A percentile compares a stretch with the other conserved stretches of the same genome.
These are phyloP conservation scores for Malacosoma neustria DNA, from an alignment of 2,888 invertebrate species.

Conservation along the genomic window DNA sequence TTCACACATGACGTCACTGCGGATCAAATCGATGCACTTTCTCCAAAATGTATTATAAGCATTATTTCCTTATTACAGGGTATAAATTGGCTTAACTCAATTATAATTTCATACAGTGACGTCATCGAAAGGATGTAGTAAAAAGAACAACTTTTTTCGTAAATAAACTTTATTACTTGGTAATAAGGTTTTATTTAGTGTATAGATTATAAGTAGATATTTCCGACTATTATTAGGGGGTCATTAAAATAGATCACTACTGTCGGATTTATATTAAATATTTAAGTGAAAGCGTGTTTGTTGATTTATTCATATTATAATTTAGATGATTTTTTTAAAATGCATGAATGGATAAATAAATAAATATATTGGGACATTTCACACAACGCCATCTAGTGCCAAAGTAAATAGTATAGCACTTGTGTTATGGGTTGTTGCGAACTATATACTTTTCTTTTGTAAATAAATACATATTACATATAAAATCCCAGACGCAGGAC, in stretches of 20 bases:
- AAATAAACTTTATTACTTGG: not conserved
- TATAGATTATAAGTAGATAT: not conserved
- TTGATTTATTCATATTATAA: too few species aligned
- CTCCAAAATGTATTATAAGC: not conserved
- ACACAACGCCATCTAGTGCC: too few species aligned
- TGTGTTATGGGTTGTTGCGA: too few species aligned
- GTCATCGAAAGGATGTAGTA: not conserved
- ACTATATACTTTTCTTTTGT: too few species aligned
- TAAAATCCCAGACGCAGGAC: too few species aligned
- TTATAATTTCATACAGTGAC: not conserved
- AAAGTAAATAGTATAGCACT: too few species aligned
- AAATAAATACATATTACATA: too few species aligned
- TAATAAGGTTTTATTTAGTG: slow-evolving; percentile 6
- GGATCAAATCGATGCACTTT: slow-evolving; percentile 6
- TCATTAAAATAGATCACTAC: not conserved
- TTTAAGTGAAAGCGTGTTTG: too few species aligned
- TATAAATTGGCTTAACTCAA: not conserved
- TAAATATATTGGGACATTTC: too few species aligned
- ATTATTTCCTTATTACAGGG: not conserved
- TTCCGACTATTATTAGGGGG: not conserved
- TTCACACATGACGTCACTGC: slow-evolving; percentile 16
- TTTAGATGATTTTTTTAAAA: too few species aligned
- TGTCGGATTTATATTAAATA: not conserved
- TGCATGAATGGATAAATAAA: too few species aligned
- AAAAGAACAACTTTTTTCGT: not conserved